Base-by-base conservation (phyloP, 2,113 vertebrate genomes). In the Sinocyclocheilus anophthalmus region DNA sequence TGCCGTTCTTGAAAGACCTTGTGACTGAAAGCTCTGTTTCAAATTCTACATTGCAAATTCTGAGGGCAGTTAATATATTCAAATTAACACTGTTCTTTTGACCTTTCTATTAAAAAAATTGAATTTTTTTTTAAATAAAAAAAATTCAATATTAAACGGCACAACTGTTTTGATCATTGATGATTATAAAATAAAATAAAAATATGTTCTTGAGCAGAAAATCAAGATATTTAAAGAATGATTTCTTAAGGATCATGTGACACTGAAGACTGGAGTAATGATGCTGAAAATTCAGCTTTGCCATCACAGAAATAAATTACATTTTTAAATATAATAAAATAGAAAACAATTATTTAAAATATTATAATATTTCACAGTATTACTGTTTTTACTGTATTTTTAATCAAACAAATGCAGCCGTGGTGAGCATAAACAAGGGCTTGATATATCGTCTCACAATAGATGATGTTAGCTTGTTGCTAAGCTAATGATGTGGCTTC, bases 1-100 rank as follows among this genome's bases (percentile, higher is more conserved):
- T 75, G 33, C 83, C 84, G 79, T 88, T 81, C 69, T 53, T 86
- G 82, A 89, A 90, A 88, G 75, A 39, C 75, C 18, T 39, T 72
- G 8, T 39, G 69, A 72, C n/a, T 72, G 69, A 72, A 42, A 42
- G 69, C 67, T n/a, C 57, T 65, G 24, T 26, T 65, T 65, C 24
- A 33, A 69, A 65, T 12, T 24, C 57, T 8, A n/a, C 8, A 61
- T n/a, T n/a, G 22, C 22, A 53, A 53, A 53, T 53, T 53, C 50
- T 59, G 57, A 22, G 57, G 8, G 0, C 22, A 61, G 20, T n/a
- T n/a, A 61, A 61, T 61, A n/a, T n/a, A 61, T 61, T 61, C 1
- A 61, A 61, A 61, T 61, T 22, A 59, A 59, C 0, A 1, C 57
- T 61, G 57, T 61, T 61, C 57, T n/a, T 61, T 61, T 61, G 57